phyloP scores from a whole-genome alignment of 92 coral and sea anemone species.

The Bergia sp. region DNA sequence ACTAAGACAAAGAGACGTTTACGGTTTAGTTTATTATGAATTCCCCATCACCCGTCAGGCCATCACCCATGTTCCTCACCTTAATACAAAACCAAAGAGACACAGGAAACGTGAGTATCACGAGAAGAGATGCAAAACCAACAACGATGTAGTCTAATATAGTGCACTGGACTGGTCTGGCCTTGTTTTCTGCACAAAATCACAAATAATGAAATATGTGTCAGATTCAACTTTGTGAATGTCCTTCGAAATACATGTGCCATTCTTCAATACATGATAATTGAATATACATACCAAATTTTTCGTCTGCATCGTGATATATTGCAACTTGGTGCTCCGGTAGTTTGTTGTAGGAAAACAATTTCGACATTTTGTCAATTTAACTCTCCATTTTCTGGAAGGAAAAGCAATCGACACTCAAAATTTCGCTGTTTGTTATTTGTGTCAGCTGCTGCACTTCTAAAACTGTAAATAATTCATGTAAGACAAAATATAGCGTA shows the following conservation, averaged over 20 bases:
- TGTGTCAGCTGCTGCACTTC: neutral
- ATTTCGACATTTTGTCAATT: slow-evolving; percentile 58
- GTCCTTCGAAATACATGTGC: neutral
- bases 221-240: neutral
- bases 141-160: slow-evolving; percentile 62
- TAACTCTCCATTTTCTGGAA: neutral
- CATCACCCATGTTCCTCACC: slow-evolving; percentile 53
- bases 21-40: too few relatives aligned
- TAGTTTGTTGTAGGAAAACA: slow-evolving; percentile 80
- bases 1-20: too few relatives aligned
- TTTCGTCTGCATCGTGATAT: slow-evolving; percentile 73
- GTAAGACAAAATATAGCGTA: slow-evolving; percentile 12
- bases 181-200: slow-evolving; percentile 49
- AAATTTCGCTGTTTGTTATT: neutral
- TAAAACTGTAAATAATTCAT: neutral
- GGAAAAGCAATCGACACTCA: neutral
- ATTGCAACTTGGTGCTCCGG: slow-evolving; percentile 90
- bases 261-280: neutral
- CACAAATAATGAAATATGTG: neutral
- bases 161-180: slow-evolving; percentile 55
- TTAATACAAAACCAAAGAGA: slow-evolving; percentile 92
- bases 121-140: slow-evolving; percentile 60
- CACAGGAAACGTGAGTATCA: slow-evolving; percentile 78
- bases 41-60: too few relatives aligned
- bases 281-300: slow-evolving; percentile 42